Conservation (phyloP, 2,113 vertebrate genomes). For the Brachirus orientalis region DNA sequence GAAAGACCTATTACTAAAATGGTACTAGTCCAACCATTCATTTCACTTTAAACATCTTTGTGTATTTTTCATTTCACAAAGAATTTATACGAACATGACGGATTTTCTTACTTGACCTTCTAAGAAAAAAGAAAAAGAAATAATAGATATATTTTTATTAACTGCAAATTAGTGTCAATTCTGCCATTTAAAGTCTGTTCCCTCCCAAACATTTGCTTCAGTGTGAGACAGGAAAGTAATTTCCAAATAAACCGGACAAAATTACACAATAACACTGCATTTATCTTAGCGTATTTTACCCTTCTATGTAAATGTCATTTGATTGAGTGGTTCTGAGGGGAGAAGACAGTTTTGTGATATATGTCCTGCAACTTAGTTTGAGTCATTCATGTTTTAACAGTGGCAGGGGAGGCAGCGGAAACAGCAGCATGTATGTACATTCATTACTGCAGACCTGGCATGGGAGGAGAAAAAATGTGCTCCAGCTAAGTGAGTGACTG, state of each 20-base stretch:
- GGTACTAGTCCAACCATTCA: slow-evolving; percentile 27
- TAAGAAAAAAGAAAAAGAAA: slow-evolving; percentile 29
- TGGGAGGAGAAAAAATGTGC: slow-evolving; percentile 69
- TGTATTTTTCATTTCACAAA: slow-evolving; percentile 54
- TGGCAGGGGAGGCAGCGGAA: slow-evolving; percentile 58
- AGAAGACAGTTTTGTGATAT: slow-evolving; percentile 63
- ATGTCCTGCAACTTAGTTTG: slow-evolving; percentile 60
- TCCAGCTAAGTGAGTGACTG: slow-evolving; percentile 60
- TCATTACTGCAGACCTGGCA: slow-evolving; percentile 71
- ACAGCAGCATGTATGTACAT: slow-evolving; percentile 74
- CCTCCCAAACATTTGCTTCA: slow-evolving; percentile 22
- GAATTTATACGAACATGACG: slow-evolving; percentile 38
- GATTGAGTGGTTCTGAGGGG: slow-evolving; percentile 66
- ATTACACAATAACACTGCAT: slow-evolving; percentile 30
- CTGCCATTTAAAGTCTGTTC: too few relatives aligned
- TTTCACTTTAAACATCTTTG: slow-evolving; percentile 30
- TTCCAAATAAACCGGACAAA: slow-evolving; percentile 40
- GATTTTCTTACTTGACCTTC: slow-evolving; percentile 34
- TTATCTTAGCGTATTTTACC: slow-evolving; percentile 35
- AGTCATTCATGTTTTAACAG: slow-evolving; percentile 77
- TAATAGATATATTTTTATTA: slow-evolving; percentile 44
- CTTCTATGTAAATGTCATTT: slow-evolving; percentile 40
- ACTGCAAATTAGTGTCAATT: slow-evolving; percentile 59
- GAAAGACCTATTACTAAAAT: slow-evolving; percentile 25
- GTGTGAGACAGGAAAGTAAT: slow-evolving; percentile 23